Evolutionary conservation across 2,113 vertebrate genomes (phyloP).

Genomic region (Ptyas mucosa): DNA sequence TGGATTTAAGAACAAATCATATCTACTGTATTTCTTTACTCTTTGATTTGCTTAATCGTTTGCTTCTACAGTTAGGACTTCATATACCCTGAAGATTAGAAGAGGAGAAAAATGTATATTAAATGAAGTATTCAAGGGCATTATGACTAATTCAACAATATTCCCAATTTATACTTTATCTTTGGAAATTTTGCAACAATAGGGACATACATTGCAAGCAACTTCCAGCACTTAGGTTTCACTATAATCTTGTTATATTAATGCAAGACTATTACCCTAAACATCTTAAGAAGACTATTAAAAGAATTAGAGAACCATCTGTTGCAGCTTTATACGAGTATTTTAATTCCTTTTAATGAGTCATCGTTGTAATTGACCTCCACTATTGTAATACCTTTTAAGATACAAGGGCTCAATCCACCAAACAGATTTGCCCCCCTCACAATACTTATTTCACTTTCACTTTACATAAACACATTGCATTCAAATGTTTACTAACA

Average conservation of each 20-base stretch:
- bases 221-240: conserved; percentile 25
- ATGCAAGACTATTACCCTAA: conserved; percentile 26
- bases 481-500: conserved; percentile 43
- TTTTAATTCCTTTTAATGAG: conserved; percentile 56
- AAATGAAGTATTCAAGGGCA: conserved; percentile 38
- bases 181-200: conserved; percentile 21
- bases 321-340: conserved; percentile 28
- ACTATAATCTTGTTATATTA: conserved; percentile 10
- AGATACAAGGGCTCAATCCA: conserved; percentile 20
- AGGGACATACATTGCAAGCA: neutral
- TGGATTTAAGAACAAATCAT: neutral
- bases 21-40: neutral
- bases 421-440: neutral
- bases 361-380: conserved; percentile 54
- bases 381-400: conserved; percentile 25
- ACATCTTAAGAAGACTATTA: conserved; percentile 17
- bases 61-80: neutral
- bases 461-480: neutral
- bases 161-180: conserved; percentile 17
- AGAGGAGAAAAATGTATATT: conserved; percentile 20
- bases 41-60: accelerated
- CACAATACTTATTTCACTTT: neutral
- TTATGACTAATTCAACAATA: conserved; percentile 40
- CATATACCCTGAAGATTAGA: conserved; percentile 9
- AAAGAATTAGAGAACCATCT: conserved; percentile 31